A percentile compares a stretch with the other conserved stretches of the same genome.
Conservation (phyloP, 2,888 invertebrate species). For the Ormyrus rosae region DNA sequence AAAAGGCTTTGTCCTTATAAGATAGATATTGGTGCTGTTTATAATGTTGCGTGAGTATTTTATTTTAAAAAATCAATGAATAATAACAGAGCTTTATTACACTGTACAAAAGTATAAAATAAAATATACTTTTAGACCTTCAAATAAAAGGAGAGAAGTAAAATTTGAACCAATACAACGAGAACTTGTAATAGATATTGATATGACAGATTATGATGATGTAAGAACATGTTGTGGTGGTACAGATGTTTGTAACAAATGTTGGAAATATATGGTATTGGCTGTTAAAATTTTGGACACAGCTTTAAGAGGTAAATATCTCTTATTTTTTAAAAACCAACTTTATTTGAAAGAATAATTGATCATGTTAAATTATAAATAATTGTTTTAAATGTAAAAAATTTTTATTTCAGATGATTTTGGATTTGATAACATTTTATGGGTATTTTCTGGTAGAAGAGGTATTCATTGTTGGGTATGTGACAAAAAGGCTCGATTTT, state of each 20-base stretch:
- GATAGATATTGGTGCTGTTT: slow-evolving; percentile 90
- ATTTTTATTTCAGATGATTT: slow-evolving; percentile 86
- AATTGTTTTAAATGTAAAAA: background rate
- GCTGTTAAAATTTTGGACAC: slow-evolving; percentile 93
- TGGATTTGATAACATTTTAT: slow-evolving; percentile 93
- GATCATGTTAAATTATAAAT: background rate
- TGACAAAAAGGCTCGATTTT: slow-evolving; percentile 88
- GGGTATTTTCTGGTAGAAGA: slow-evolving; percentile 99
- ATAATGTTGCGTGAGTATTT: slow-evolving; percentile 59
- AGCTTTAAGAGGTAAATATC: slow-evolving; percentile 83
- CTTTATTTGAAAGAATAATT: background rate
- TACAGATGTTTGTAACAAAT: slow-evolving; percentile 93
- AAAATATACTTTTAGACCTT: slow-evolving; percentile 62
- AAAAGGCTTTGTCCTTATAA: slow-evolving; percentile 90
- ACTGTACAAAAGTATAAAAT: background rate
- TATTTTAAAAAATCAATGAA: background rate
- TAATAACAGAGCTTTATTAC: background rate
- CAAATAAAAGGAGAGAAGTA: slow-evolving; percentile 58
- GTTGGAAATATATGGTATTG: slow-evolving; percentile 97
- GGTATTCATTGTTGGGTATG: slow-evolving; percentile 99
- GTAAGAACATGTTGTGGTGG: slow-evolving; percentile 94
- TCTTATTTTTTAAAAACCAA: background rate
- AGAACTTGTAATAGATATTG: slow-evolving; percentile 99
- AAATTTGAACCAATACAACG: slow-evolving; percentile 79
- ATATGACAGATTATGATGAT: slow-evolving; percentile 99